Evolutionary conservation across 2,797 vertebrate genomes (phyloP).

Genomic region (Semotilus atromaculatus): DNA sequence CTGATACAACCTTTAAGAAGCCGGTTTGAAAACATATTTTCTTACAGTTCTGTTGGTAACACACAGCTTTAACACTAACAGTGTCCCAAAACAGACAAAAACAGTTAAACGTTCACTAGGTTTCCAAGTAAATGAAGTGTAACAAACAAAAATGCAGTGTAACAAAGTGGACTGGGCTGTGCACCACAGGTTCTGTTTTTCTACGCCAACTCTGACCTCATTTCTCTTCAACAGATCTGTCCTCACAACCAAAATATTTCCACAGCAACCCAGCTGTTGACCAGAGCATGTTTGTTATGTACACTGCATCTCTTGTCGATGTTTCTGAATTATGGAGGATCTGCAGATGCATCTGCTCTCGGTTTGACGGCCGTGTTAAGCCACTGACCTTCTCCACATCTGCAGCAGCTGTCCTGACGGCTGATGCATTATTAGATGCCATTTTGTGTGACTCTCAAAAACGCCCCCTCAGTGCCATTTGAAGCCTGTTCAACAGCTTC

Average conservation of each 20-base stretch:
- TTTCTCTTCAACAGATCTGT: slow-evolving; percentile 66
- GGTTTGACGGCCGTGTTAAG: slow-evolving; percentile 12
- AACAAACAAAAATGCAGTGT: slow-evolving; percentile 13
- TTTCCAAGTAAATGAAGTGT: slow-evolving; percentile 14
- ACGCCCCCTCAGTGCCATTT: neutral
- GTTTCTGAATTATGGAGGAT: slow-evolving; percentile 37
- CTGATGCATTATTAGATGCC: neutral
- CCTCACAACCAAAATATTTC: slow-evolving; percentile 74
- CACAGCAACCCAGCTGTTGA: slow-evolving; percentile 74
- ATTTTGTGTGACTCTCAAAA: slow-evolving; percentile 7
- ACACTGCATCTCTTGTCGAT: slow-evolving; percentile 35
- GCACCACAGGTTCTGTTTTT: slow-evolving; percentile 33
- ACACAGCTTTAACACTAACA: neutral
- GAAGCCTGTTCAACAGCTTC: neutral
- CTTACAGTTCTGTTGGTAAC: neutral
- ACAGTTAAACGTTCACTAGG: slow-evolving; percentile 1
- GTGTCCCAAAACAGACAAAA: neutral
- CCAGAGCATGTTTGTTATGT: slow-evolving; percentile 52
- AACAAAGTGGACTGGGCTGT: slow-evolving; percentile 46
- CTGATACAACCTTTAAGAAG: too few species aligned
- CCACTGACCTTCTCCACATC: slow-evolving; percentile 31
- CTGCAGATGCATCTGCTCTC: slow-evolving; percentile 44
- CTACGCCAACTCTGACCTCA: slow-evolving; percentile 54
- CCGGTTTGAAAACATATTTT: neutral
- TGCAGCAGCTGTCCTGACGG: slow-evolving; percentile 13